Conservation (phyloP, 2,888 invertebrate species). For the Metopia argyrocephala region DNA sequence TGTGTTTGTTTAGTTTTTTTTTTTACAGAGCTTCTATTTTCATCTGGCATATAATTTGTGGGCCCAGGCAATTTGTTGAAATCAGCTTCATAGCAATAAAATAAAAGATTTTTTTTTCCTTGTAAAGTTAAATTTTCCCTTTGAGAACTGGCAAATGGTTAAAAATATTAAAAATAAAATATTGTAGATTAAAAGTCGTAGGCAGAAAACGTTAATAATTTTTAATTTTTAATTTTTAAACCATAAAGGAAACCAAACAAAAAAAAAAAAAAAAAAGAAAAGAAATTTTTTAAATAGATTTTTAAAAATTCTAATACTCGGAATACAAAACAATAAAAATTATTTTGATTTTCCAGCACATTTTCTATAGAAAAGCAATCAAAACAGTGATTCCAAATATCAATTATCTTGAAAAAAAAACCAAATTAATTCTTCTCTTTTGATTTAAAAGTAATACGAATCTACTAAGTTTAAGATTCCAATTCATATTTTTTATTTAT, state of each 20-base stretch:
- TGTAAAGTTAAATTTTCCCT: slow-evolving; percentile 35
- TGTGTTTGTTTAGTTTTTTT: neutral
- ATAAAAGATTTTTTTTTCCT: slow-evolving; percentile 3
- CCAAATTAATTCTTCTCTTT: no score
- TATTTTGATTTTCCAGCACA: no score
- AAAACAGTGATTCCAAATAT: no score
- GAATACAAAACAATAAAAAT: no score
- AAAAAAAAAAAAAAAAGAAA: neutral
- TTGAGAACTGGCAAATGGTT: slow-evolving; percentile 15
- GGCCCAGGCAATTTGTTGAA: slow-evolving; percentile 41
- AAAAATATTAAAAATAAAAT: neutral
- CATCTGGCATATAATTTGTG: slow-evolving; percentile 12
- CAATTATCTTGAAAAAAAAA: no score
- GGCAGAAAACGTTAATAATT: neutral
- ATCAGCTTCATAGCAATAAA: slow-evolving; percentile 51
- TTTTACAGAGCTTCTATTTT: neutral
- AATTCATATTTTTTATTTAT: no score
- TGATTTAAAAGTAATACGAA: no score
- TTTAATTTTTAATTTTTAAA: neutral
- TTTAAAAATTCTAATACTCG: no score
- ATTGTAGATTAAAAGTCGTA: neutral
- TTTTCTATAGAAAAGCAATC: no score
- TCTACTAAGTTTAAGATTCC: no score
- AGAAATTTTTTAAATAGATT: no score
- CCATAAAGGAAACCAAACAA: neutral